Evolutionary conservation across 2,888 invertebrate species (phyloP), one percentile per base, ranked within the genome.

Genomic region (Margaritifera margaritifera): DNA sequence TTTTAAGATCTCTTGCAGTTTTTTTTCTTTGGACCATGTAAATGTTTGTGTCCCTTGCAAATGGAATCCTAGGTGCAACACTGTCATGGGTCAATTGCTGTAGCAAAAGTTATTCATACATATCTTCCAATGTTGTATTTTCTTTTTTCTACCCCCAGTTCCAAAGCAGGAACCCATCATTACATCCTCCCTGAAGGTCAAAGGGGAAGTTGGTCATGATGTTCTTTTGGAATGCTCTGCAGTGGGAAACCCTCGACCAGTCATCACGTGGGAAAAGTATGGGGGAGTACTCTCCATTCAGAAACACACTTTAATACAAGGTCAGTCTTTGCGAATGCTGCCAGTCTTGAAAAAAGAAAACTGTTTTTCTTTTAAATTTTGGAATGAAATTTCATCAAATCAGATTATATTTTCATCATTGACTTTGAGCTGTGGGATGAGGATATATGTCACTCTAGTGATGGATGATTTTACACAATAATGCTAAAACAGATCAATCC

Each of bases 221-320:
- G 96, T 97, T 94, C 96, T 97, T 85, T 89, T 98, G 75, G 97
- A 97, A 86, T 98, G 98, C 85, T 96, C 96, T 89, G 95, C 97
- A 20, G 96, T 96, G 88, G 97, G 97, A 0, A 97, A 96, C 90
- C 98, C 98, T 0, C 96, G 96, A 4, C 97, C 98, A 0, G 95
- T 95, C 1, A 96, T 98, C 76, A 92, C 93, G 0, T 98, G 98
- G 98, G 91, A 95, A 6, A 97, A 97, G 88, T 91, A 91, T 81
- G 96, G 96, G 19, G 85, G 84, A 11, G 68, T 71, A 55, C 69
- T 83, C 19, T 65, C 72, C 22, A 59, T 64, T 4, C 72, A 42
- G 3, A 42, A 42, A 42, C 42, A 42, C 11, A 15, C 42, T 42
- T 42, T 42, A 42, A 42, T 42, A 15, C 42, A 42, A 42, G 42